Percentiles rank a stretch among this genome's conserved stretches.
Evolutionary conservation across 2,888 invertebrate genomes (phyloP).

Genomic region (Cyaniris semiargus): DNA sequence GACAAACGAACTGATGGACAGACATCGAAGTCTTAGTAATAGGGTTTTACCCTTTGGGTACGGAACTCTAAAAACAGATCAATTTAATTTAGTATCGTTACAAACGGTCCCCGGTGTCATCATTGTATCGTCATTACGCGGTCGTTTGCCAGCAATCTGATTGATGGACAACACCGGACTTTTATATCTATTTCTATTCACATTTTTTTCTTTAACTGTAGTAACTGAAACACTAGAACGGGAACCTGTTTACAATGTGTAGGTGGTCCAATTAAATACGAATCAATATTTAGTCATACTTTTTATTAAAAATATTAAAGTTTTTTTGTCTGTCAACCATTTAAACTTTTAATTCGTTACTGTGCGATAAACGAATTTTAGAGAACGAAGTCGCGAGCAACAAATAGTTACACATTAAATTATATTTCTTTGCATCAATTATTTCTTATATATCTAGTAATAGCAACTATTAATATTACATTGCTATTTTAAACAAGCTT

Average conservation of each 20-base stretch:
- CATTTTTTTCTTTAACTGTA: background rate
- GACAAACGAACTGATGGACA: background rate
- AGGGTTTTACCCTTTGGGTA: background rate
- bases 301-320: background rate
- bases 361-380: background rate
- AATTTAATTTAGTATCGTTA: constrained; percentile 14
- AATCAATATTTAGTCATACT: too few species aligned
- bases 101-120: constrained; percentile 13
- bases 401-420: background rate
- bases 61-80: background rate
- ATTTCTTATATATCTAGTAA: background rate
- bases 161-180: background rate
- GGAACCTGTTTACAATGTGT: background rate
- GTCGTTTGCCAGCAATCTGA: background rate
- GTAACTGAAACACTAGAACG: background rate
- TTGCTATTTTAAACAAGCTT: background rate
- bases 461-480: background rate
- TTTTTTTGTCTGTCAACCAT: background rate
- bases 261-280: background rate
- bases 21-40: background rate
- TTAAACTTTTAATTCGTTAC: background rate
- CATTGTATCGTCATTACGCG: constrained; percentile 17
- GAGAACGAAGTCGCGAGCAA: background rate
- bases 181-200: background rate
- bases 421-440: background rate